Evolutionary conservation across 1,140 invertebrate genomes (phyloP).

Genomic region (Eciton burchellii): DNA sequence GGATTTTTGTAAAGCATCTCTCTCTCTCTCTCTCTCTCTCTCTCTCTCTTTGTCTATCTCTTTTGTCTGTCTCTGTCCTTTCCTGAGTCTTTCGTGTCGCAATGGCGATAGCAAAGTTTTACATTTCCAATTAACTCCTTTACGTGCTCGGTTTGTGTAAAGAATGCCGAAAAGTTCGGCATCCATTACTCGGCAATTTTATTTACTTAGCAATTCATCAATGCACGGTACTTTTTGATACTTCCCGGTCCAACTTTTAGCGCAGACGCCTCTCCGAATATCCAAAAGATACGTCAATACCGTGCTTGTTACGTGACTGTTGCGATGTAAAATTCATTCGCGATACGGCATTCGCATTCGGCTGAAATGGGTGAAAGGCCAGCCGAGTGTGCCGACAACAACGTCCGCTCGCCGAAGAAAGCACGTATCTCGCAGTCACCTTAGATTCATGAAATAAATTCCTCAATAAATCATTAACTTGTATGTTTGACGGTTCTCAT

Average conservation of each 20-base stretch:
- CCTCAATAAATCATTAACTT: constrained; percentile 58
- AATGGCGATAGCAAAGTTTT: too few relatives aligned
- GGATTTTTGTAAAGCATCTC: too few relatives aligned
- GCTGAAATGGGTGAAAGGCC: constrained; percentile 45
- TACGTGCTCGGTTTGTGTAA: too few relatives aligned
- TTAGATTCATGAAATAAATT: constrained; percentile 62
- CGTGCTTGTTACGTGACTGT: not conserved
- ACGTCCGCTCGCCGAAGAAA: constrained; percentile 42
- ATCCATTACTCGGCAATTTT: too few relatives aligned
- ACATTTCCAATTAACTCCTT: too few relatives aligned
- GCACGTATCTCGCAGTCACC: constrained; percentile 52
- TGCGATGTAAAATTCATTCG: constrained; percentile 41
- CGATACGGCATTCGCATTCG: constrained; percentile 42
- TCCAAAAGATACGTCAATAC: constrained; percentile 2
- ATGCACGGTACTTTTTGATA: not conserved
- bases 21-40: too few relatives aligned
- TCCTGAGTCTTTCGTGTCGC: too few relatives aligned
- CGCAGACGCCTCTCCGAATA: not conserved
- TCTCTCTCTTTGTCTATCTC: too few relatives aligned
- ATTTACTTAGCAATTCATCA: too few relatives aligned
- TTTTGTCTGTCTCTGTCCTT: too few relatives aligned
- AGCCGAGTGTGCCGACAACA: constrained; percentile 45
- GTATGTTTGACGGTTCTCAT: constrained; percentile 53
- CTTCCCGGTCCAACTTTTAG: not conserved
- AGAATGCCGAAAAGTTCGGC: too few relatives aligned